Evolutionary conservation across 2,113 vertebrate genomes (phyloP).

Genomic region (Phasianus colchicus): DNA sequence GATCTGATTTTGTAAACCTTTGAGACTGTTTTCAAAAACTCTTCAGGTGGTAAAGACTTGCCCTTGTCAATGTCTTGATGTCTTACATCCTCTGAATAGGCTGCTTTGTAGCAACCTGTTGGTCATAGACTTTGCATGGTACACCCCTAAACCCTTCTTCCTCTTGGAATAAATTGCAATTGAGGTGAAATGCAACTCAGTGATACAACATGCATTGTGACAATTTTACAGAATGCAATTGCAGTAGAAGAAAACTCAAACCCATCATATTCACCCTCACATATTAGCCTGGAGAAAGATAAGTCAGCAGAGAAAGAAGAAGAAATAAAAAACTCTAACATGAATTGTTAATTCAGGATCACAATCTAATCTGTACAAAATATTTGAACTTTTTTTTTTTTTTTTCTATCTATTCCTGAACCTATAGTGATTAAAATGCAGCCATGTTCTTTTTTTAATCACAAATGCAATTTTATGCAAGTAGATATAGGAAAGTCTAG

Average conservation of each 20-base stretch:
- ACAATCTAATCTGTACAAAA: conserved; percentile 59
- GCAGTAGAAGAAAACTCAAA: background rate
- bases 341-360: conserved; percentile 46
- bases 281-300: background rate
- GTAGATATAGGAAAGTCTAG: conserved; percentile 51
- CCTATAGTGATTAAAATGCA: conserved; percentile 53
- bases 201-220: background rate
- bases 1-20: background rate
- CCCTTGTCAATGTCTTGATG: background rate
- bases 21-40: background rate
- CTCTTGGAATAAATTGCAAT: background rate
- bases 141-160: background rate
- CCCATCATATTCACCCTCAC: background rate
- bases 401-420: conserved; percentile 35
- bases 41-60: background rate
- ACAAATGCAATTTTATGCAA: conserved; percentile 71
- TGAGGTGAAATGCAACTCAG: background rate
- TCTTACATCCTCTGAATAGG: background rate
- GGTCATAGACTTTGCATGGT: background rate
- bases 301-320: background rate
- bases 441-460: conserved; percentile 52
- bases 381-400: conserved; percentile 49
- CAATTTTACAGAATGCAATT: background rate
- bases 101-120: background rate
- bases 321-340: conserved; percentile 44